Conservation (phyloP, 2,113 vertebrate species). For the Rhynchopsitta pachyrhyncha region DNA sequence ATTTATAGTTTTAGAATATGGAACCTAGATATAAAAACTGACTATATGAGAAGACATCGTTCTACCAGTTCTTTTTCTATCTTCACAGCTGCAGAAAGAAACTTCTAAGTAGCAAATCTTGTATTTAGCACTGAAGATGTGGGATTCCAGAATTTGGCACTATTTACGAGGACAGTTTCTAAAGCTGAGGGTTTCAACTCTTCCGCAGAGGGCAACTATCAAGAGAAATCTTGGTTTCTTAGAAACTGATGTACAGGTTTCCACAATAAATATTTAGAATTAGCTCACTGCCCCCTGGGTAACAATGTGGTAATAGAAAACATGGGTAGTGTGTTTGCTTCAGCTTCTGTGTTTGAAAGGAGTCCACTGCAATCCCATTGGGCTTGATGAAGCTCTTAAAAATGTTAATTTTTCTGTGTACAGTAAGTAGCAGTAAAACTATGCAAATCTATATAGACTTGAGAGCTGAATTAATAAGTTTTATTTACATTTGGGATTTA, state of each 20-base stretch:
- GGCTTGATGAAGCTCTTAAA: constrained; percentile 25
- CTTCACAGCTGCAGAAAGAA: neutral
- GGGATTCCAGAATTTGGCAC: neutral
- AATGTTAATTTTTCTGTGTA: constrained; percentile 18
- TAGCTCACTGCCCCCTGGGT: neutral
- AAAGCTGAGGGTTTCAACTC: neutral
- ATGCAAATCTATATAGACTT: constrained; percentile 13
- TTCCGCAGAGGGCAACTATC: neutral
- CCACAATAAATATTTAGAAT: constrained; percentile 49
- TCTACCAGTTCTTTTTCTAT: neutral
- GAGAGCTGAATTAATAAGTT: constrained; percentile 12
- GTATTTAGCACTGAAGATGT: neutral
- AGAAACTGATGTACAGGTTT: neutral
- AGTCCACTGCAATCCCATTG: neutral
- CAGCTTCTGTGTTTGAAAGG: constrained; percentile 26
- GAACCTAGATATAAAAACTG: neutral
- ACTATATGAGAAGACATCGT: neutral
- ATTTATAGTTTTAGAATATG: neutral
- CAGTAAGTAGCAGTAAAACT: neutral
- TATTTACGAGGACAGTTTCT: neutral
- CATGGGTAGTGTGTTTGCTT: neutral
- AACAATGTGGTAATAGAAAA: neutral
- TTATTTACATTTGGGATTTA: neutral
- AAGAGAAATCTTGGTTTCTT: constrained; percentile 8
- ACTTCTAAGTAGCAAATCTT: fast-evolving